Evolutionary conservation across 2,797 vertebrate genomes (phyloP), one percentile per base, ranked within the genome.

Genomic region (Labeo calbasu): DNA sequence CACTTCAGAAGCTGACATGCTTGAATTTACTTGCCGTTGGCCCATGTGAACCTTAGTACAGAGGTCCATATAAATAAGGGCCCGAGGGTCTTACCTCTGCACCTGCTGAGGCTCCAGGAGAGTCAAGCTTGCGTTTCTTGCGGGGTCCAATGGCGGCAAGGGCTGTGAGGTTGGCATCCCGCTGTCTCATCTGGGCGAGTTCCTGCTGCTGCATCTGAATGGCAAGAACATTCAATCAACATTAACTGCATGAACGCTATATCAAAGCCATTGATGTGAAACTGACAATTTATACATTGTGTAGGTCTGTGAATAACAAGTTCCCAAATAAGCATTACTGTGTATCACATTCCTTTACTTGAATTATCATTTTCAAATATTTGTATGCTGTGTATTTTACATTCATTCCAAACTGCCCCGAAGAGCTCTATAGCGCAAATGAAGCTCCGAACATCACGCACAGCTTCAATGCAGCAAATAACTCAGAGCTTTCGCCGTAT

Each of bases 171-270:
- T 99, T 99, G 92, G 97, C 97, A 73, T 99, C 97, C 68, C 96
- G 94, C 92, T 99, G 98, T 86, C 96, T 94, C 95, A 99, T 98
- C 92, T 98, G 97, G 48, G 96, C 97, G 90, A 98, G 92, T 89
- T 99, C 98, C 87, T 97, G 97, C 85, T 99, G 98, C 92, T 99
- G 97, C 98, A 98, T 99, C 98, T 99, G 93, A 68, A 91, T 79
- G 4, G 51, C 57, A 77, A 72, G 10, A 43, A 43, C 7, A 82
- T 83, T 80, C 8, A 84, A 50, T 43, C 73, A 51, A 82, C 15
- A 46, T 57, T 50, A 66, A 78, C 5, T 32, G 51, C 43, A 15
- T 57, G 2, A 43, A 66, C 50, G n/a, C 25, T 32, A 36, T 11
- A 61, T 53, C 46, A 32, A 19, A 68, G 14, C 61, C 10, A 71